phyloP scores from a whole-genome alignment of 1,140 invertebrate species.

The Zaprionus nigranus region DNA sequence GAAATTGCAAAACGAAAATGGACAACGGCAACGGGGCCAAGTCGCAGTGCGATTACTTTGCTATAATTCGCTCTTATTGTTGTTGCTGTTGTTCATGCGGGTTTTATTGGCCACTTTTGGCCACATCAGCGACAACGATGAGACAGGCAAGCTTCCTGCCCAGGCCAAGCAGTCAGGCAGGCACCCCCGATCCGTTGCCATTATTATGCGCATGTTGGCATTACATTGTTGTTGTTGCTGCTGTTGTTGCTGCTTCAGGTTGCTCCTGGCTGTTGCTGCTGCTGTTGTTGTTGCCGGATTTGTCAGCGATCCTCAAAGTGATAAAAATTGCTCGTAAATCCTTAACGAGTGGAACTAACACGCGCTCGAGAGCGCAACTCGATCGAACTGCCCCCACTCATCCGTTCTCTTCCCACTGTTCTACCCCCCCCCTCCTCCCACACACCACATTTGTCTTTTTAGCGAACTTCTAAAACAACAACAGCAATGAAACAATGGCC shows the following conservation, averaged over 20 bases:
- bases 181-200: conserved; percentile 63
- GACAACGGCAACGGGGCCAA: conserved; percentile 50
- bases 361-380: conserved; percentile 54
- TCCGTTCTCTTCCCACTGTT: neutral
- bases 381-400: conserved; percentile 3
- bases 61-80: conserved; percentile 76
- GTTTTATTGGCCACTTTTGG: conserved; percentile 83
- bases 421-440: neutral
- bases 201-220: conserved; percentile 80
- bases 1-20: conserved; percentile 44
- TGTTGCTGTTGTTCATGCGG: conserved; percentile 55
- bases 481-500: conserved; percentile 71
- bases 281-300: conserved; percentile 81
- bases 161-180: conserved; percentile 19
- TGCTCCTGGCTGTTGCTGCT: conserved; percentile 49
- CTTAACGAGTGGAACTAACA: conserved; percentile 84
- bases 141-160: conserved; percentile 76
- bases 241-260: conserved; percentile 51
- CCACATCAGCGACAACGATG: conserved; percentile 83
- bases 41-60: conserved; percentile 74
- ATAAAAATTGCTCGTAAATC: conserved; percentile 85
- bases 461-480: conserved; percentile 64
- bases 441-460: conserved; percentile 76
- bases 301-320: conserved; percentile 84
- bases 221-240: conserved; percentile 70